These are phyloP conservation scores for Serranochromis macrocephalus DNA, from an alignment of 2,113 vertebrate species.

Conservation along the genomic window DNA sequence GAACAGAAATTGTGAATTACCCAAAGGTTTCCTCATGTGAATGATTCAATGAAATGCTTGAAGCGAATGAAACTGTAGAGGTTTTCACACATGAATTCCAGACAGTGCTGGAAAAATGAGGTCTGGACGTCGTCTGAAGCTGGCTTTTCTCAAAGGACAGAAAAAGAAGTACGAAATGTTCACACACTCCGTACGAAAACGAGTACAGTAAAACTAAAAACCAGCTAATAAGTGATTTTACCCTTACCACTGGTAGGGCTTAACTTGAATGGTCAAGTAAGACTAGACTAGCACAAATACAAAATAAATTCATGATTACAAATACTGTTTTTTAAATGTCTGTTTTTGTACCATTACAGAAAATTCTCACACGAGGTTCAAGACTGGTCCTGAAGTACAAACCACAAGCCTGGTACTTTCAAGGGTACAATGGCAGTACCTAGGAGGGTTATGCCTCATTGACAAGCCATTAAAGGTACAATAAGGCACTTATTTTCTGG, in stretches of 20 bases:
- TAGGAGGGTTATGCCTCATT: background rate
- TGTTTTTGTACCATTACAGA: background rate
- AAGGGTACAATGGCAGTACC: background rate
- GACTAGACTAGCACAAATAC: background rate
- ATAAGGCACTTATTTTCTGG: background rate
- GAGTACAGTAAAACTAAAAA: background rate
- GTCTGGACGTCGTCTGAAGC: background rate
- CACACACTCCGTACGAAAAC: background rate
- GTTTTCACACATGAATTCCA: background rate
- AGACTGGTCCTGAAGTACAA: background rate
- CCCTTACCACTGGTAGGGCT: background rate
- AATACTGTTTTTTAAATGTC: background rate
- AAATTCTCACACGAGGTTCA: background rate
- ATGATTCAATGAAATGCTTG: background rate
- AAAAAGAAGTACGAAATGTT: background rate
- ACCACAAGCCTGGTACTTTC: background rate
- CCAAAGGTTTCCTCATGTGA: background rate
- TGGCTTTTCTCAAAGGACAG: background rate
- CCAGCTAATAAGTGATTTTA: background rate
- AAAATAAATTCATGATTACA: background rate
- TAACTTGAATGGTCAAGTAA: background rate
- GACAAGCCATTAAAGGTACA: background rate
- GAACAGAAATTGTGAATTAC: background rate
- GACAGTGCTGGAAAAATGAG: background rate
- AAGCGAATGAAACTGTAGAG: background rate